Conservation (phyloP, 2,113 vertebrate genomes). For the Amblyopsis rosae region DNA sequence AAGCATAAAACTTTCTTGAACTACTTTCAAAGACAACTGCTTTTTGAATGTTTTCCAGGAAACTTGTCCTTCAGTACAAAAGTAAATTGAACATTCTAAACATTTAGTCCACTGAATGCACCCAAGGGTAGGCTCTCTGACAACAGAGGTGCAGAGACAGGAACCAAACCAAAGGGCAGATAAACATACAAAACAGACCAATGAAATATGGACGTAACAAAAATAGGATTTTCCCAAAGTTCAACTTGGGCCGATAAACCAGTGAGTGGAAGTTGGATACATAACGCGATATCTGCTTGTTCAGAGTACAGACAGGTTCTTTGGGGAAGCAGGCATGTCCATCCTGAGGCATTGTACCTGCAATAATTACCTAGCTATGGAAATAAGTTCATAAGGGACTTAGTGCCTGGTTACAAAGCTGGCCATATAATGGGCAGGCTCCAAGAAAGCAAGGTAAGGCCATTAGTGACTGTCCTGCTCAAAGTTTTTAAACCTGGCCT, state of each 20-base stretch:
- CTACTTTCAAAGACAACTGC: too few relatives aligned
- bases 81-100: too few relatives aligned
- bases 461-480: conserved; percentile 43
- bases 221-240: background rate
- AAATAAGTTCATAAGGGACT: conserved; percentile 69
- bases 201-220: too few relatives aligned
- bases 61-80: too few relatives aligned
- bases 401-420: conserved; percentile 50
- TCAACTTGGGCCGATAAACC: conserved; percentile 15
- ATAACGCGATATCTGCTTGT: conserved; percentile 44
- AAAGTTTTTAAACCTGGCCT: background rate
- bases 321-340: conserved; percentile 57
- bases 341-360: conserved; percentile 64
- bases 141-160: too few relatives aligned
- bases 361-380: conserved; percentile 67
- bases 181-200: too few relatives aligned
- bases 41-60: too few relatives aligned
- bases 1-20: too few relatives aligned
- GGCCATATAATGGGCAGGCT: conserved; percentile 50
- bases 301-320: conserved; percentile 57
- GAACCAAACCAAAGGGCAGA: too few relatives aligned
- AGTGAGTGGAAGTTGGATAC: conserved; percentile 41
- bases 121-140: too few relatives aligned
- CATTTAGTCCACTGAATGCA: background rate
- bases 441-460: conserved; percentile 47